Conservation (phyloP, 2,888 invertebrate species). For the Cryptocheilus praepositus region DNA sequence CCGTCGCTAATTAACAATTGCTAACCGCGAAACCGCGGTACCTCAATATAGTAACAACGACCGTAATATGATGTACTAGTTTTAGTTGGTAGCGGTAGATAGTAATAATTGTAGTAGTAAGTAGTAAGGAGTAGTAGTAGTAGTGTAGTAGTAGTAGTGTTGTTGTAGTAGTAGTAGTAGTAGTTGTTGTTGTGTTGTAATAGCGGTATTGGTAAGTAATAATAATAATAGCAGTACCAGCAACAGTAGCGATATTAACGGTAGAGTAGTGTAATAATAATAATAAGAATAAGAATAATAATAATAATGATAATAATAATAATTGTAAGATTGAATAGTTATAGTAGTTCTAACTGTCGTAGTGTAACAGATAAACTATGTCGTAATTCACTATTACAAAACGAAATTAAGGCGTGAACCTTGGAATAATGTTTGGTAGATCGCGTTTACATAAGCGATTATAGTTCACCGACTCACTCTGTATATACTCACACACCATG, state of each 20-base stretch:
- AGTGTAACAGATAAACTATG: slow-evolving; percentile 49
- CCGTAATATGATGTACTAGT: no score
- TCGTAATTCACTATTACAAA: slow-evolving; percentile 52
- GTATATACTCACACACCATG: slow-evolving; percentile 71
- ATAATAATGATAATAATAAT: slow-evolving; percentile 37
- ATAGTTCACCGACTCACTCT: slow-evolving; percentile 66
- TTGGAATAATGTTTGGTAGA: slow-evolving; percentile 62
- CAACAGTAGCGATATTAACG: slow-evolving; percentile 37
- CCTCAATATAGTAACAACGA: no score
- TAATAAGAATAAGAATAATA: slow-evolving; percentile 43
- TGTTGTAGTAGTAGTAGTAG: slow-evolving; percentile 29
- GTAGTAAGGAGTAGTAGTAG: no score
- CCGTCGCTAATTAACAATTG: background rate
- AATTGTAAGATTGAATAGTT: slow-evolving; percentile 31
- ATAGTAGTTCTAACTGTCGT: slow-evolving; percentile 14
- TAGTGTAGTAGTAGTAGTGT: slow-evolving; percentile 32
- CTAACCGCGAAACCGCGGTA: background rate
- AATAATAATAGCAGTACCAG: slow-evolving; percentile 36
- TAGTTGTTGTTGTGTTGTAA: background rate
- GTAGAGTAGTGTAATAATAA: slow-evolving; percentile 33
- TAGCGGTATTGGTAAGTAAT: slow-evolving; percentile 6
- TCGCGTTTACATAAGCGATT: slow-evolving; percentile 67
- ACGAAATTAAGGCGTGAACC: slow-evolving; percentile 53
- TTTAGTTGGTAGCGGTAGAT: no score
- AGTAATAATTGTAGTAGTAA: slow-evolving; percentile 5